phyloP scores from a whole-genome alignment of 2,797 vertebrate genomes.

The Acropternis orthonyx region DNA sequence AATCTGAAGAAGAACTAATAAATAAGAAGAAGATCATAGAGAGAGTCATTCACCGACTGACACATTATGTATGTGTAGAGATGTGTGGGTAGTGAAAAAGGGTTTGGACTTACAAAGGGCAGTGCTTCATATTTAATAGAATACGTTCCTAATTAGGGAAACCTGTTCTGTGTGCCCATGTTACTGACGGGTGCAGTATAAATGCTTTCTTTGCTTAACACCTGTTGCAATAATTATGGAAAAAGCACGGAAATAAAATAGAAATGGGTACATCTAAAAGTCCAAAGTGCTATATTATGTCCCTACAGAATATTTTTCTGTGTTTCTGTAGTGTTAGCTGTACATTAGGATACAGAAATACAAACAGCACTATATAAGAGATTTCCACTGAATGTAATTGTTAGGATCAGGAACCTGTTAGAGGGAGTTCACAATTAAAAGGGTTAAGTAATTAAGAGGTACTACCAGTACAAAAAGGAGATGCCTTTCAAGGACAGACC shows the following conservation, averaged over 20 bases:
- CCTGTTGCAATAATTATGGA: neutral
- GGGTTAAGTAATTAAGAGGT: neutral
- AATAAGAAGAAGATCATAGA: constrained; percentile 95
- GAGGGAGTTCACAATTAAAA: neutral
- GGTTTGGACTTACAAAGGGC: neutral
- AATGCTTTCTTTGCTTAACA: neutral
- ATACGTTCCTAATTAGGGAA: neutral
- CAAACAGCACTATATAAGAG: neutral
- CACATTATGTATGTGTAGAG: constrained; percentile 88
- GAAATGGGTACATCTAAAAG: neutral
- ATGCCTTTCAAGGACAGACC: neutral
- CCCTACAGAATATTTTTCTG: neutral
- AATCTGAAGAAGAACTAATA: constrained; percentile 94
- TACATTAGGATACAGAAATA: neutral
- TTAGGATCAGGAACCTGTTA: neutral
- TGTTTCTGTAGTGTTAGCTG: neutral
- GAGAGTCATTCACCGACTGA: constrained; percentile 93
- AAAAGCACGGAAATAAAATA: neutral
- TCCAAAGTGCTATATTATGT: neutral
- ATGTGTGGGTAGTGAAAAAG: neutral
- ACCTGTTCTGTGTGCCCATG: neutral
- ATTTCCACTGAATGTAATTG: neutral
- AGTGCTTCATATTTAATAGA: neutral
- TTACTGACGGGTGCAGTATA: neutral
- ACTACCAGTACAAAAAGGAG: neutral